A percentile compares a stretch with the other conserved stretches of the same genome.
Conservation (phyloP, 2,797 vertebrate species). For the Mus caroli region DNA sequence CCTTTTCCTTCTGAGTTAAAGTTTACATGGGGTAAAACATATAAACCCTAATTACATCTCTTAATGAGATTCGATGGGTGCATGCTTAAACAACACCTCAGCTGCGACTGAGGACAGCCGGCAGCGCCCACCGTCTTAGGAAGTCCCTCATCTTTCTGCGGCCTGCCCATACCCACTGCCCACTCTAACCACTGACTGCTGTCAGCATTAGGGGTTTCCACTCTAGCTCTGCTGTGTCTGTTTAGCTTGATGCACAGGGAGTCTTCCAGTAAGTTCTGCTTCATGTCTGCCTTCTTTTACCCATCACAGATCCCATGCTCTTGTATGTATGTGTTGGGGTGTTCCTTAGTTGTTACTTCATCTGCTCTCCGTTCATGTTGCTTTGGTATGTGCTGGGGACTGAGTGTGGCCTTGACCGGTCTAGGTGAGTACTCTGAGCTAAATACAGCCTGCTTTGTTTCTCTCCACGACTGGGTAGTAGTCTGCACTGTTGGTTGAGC, state of each 20-base stretch:
- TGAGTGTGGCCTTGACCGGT: background rate
- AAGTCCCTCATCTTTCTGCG: background rate
- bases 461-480: background rate
- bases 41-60: conserved; percentile 1
- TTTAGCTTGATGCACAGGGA: accelerated
- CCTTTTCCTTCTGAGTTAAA: conserved; percentile 29
- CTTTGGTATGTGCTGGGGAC: background rate
- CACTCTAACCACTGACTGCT: accelerated
- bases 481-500: background rate
- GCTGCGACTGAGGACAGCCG: background rate
- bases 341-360: background rate
- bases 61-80: conserved; percentile 27
- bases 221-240: background rate
- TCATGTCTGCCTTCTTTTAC: background rate
- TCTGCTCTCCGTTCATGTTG: background rate
- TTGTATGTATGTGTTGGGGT: no score
- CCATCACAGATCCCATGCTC: background rate
- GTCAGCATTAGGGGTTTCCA: background rate
- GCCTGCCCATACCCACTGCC: accelerated
- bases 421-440: background rate
- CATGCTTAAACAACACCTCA: conserved; percentile 15
- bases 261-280: background rate
- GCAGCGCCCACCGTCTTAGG: background rate
- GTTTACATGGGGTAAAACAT: conserved; percentile 28
- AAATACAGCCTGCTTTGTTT: background rate